Conservation (phyloP, 23 tunicate genomes). For the Halocynthia roretzi region DNA sequence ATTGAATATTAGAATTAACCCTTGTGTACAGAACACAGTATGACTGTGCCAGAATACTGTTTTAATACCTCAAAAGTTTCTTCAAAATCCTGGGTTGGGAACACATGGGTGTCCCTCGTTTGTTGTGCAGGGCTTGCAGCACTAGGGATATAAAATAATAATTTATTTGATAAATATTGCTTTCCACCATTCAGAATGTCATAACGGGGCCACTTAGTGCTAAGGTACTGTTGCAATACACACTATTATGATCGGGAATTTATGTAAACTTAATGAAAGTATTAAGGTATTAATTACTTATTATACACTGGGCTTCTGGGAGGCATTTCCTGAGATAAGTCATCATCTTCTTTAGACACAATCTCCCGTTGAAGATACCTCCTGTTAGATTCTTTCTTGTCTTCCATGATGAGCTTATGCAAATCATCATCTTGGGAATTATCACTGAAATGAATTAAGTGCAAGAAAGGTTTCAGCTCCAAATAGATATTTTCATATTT, state of each 20-base stretch:
- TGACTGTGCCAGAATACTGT: no score
- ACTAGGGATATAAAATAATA: no score
- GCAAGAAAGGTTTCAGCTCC: no score
- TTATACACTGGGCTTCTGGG: background rate
- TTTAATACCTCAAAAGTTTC: background rate
- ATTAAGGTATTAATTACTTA: background rate
- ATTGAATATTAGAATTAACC: no score
- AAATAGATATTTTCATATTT: no score
- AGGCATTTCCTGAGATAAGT: background rate
- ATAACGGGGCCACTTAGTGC: no score
- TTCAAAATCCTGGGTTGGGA: conserved; percentile 15
- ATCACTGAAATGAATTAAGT: no score
- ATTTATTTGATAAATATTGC: no score
- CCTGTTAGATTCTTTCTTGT: conserved; percentile 1
- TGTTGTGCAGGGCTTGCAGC: no score
- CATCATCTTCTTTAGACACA: background rate
- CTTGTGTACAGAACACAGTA: no score
- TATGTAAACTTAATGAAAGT: background rate
- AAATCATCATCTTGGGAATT: conserved; percentile 3
- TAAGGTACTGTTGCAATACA: no score
- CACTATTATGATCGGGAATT: background rate
- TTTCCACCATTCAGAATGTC: no score
- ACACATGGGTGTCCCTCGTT: background rate
- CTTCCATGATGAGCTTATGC: conserved; percentile 4
- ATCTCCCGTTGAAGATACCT: conserved; percentile 4